Evolutionary conservation across 2,888 invertebrate species (phyloP).

Genomic region (Proisotoma minuta): DNA sequence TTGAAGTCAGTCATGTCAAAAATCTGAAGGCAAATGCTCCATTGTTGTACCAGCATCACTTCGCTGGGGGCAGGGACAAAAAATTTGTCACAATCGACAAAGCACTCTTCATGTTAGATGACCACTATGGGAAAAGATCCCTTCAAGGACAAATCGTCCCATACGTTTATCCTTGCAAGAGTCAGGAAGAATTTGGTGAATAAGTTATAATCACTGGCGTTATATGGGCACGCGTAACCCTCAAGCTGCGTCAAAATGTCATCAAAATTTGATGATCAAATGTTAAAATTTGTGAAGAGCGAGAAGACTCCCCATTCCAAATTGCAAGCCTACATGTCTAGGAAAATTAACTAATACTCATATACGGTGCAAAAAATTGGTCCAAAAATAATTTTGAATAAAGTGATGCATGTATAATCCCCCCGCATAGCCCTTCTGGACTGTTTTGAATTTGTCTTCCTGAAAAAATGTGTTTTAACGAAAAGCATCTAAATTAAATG

Average conservation of each 20-base stretch:
- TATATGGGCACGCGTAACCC: conserved; percentile 13
- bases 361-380: too few species aligned
- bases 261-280: too few species aligned
- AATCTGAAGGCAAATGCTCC: background rate
- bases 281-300: too few species aligned
- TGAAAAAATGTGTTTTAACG: too few species aligned
- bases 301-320: too few species aligned
- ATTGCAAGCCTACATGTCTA: too few species aligned
- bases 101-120: background rate
- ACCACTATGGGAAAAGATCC: background rate
- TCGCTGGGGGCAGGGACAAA: background rate
- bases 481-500: too few species aligned
- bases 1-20: background rate
- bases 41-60: background rate
- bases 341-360: too few species aligned
- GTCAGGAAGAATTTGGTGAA: background rate
- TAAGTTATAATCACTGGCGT: conserved; percentile 23
- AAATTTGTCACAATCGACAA: background rate
- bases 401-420: too few species aligned
- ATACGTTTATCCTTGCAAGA: background rate
- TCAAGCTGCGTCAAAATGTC: conserved; percentile 19
- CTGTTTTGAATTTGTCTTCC: too few species aligned
- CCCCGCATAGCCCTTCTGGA: too few species aligned
- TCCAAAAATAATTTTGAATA: too few species aligned
- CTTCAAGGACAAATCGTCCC: background rate